Evolutionary conservation across 2,888 invertebrate genomes (phyloP).

Genomic region (Zygothrica quintamaculata): DNA sequence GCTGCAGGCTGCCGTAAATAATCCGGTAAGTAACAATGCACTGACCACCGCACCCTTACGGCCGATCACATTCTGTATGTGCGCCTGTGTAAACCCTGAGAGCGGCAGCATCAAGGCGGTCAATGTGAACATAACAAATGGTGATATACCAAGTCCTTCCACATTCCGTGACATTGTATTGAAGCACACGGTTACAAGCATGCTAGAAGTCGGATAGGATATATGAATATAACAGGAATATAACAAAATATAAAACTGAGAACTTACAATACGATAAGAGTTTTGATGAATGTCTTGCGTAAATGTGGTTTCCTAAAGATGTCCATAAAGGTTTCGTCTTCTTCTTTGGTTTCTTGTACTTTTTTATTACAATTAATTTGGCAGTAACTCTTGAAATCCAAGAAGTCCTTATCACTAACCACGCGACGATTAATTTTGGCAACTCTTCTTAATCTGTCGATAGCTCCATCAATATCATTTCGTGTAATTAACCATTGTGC

Average conservation of each 20-base stretch:
- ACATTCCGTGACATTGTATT: slow-evolving; percentile 86
- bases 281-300: slow-evolving; percentile 85
- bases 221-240: too few relatives aligned
- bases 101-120: slow-evolving; percentile 86
- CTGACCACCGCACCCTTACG: slow-evolving; percentile 86
- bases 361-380: slow-evolving; percentile 52
- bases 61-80: slow-evolving; percentile 76
- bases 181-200: slow-evolving; percentile 86
- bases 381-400: slow-evolving; percentile 73
- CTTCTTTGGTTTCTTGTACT: slow-evolving; percentile 12
- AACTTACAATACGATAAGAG: slow-evolving; percentile 86
- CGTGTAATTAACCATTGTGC: slow-evolving; percentile 87
- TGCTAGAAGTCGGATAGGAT: slow-evolving; percentile 77
- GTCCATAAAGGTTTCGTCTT: slow-evolving; percentile 75
- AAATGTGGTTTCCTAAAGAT: slow-evolving; percentile 85
- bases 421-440: slow-evolving; percentile 85
- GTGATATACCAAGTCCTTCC: slow-evolving; percentile 85
- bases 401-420: slow-evolving; percentile 79
- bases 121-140: slow-evolving; percentile 85
- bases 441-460: slow-evolving; percentile 85
- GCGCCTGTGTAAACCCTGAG: slow-evolving; percentile 80
- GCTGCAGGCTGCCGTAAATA: slow-evolving; percentile 85
- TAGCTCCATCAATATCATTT: slow-evolving; percentile 85
- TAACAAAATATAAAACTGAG: not conserved
- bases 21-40: slow-evolving; percentile 85